Conservation (phyloP, 92 coral and sea anemone species). For the Actinernus sp. region DNA sequence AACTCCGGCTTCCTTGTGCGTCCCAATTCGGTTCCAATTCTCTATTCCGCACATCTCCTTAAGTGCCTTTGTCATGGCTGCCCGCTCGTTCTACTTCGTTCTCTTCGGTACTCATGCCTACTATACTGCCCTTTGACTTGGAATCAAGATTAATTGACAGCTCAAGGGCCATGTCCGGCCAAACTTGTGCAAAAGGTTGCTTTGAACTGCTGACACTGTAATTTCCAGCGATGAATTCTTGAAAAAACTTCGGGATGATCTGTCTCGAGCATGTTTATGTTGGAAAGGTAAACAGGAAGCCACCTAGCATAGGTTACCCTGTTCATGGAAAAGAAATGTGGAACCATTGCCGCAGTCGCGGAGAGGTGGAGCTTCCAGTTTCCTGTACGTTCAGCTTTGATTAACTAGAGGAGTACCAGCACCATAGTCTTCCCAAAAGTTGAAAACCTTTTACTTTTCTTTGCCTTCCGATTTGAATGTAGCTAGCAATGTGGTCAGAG, state of each 20-base stretch:
- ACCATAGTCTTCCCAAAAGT: slow-evolving; percentile 47
- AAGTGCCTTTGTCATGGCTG: slow-evolving; percentile 61
- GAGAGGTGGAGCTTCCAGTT: slow-evolving; percentile 63
- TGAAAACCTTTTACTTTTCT: slow-evolving; percentile 19
- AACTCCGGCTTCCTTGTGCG: slow-evolving; percentile 21
- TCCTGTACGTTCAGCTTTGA: slow-evolving; percentile 60
- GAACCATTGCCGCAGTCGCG: slow-evolving; percentile 48
- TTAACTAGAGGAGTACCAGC: slow-evolving; percentile 28
- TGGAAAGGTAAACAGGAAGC: slow-evolving; percentile 50
- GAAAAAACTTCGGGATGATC: slow-evolving; percentile 17
- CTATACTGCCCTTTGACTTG: slow-evolving; percentile 10
- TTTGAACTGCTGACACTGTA: slow-evolving; percentile 27
- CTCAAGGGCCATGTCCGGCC: slow-evolving; percentile 15
- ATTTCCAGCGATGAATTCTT: slow-evolving; percentile 21
- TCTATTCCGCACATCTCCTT: slow-evolving; percentile 66
- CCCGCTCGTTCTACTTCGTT: slow-evolving; percentile 34
- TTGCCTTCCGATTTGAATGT: slow-evolving; percentile 20
- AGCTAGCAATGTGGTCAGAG: slow-evolving; percentile 6
- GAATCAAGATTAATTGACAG: slow-evolving; percentile 5
- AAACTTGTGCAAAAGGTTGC: slow-evolving; percentile 42
- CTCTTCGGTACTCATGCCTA: slow-evolving; percentile 32
- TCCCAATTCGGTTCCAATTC: slow-evolving; percentile 21
- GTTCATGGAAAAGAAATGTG: slow-evolving; percentile 64
- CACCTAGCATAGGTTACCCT: slow-evolving; percentile 35
- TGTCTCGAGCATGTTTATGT: slow-evolving; percentile 26